Conservation (phyloP, 35 echinoderm and acorn worm species). For the Holothuria glaberrima region DNA sequence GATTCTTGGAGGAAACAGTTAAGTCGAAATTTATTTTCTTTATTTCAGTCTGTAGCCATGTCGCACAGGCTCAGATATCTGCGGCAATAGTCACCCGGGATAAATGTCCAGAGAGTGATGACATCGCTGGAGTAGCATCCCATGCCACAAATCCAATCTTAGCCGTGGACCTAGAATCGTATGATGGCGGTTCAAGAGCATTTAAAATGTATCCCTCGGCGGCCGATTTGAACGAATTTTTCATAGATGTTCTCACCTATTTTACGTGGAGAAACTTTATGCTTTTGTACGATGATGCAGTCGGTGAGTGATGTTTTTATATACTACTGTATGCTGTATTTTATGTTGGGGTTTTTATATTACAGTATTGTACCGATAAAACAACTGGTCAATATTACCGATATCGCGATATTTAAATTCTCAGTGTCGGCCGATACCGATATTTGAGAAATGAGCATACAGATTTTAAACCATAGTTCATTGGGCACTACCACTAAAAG, state of each 20-base stretch:
- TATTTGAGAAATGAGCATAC: too few species aligned
- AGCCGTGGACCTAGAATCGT: conserved; percentile 70
- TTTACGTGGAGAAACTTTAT: conserved; percentile 91
- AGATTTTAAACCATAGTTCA: too few species aligned
- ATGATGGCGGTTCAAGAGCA: conserved; percentile 70
- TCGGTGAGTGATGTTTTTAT: conserved; percentile 58
- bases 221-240: conserved; percentile 77
- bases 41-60: conserved; percentile 75
- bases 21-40: not conserved
- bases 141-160: conserved; percentile 90
- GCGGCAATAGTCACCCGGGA: conserved; percentile 81
- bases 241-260: conserved; percentile 84
- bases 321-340: too few species aligned
- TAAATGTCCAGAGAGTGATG: conserved; percentile 73
- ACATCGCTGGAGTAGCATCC: conserved; percentile 83
- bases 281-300: conserved; percentile 85
- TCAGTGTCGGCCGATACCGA: too few species aligned
- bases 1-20: not conserved
- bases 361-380: too few species aligned
- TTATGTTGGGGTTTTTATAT: too few species aligned
- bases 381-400: too few species aligned
- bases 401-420: too few species aligned
- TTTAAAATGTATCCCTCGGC: conserved; percentile 96
- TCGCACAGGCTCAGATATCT: conserved; percentile 66
- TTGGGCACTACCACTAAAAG: too few species aligned